These are phyloP conservation scores for Caenorhabditis sp. DNA, from an alignment of 2,888 invertebrate species.

Conservation along the genomic window DNA sequence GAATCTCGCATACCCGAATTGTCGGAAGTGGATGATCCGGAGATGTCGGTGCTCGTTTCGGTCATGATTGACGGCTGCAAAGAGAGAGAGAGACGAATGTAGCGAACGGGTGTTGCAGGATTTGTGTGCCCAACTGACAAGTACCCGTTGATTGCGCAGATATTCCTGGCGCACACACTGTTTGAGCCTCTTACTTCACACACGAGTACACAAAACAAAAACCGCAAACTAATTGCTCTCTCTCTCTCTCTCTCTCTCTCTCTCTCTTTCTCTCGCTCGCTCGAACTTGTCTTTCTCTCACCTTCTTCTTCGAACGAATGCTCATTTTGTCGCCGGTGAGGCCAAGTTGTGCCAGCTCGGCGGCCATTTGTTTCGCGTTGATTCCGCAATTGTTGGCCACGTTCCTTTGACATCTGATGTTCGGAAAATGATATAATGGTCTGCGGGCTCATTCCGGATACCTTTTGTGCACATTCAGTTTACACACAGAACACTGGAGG, in stretches of 20 bases:
- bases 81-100: background rate
- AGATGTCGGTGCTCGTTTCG: constrained; percentile 65
- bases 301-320: constrained; percentile 80
- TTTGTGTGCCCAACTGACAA: constrained; percentile 27
- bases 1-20: constrained; percentile 26
- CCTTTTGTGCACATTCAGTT: constrained; percentile 97
- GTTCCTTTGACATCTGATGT: constrained; percentile 89
- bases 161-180: constrained; percentile 35
- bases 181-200: constrained; percentile 47
- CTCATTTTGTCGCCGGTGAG: constrained; percentile 91
- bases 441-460: constrained; percentile 20
- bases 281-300: too few relatives aligned
- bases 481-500: constrained; percentile 89
- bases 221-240: background rate
- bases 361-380: constrained; percentile 95
- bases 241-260: too few relatives aligned
- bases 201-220: constrained; percentile 29
- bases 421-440: too few relatives aligned
- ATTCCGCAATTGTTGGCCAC: constrained; percentile 99
- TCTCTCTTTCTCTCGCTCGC: too few relatives aligned
- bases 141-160: constrained; percentile 22
- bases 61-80: constrained; percentile 70
- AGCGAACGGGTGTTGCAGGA: constrained; percentile 5
- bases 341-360: constrained; percentile 91
- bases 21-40: constrained; percentile 49